phyloP scores from a whole-genome alignment of 1,140 invertebrate species.

The Phortica variegata region DNA sequence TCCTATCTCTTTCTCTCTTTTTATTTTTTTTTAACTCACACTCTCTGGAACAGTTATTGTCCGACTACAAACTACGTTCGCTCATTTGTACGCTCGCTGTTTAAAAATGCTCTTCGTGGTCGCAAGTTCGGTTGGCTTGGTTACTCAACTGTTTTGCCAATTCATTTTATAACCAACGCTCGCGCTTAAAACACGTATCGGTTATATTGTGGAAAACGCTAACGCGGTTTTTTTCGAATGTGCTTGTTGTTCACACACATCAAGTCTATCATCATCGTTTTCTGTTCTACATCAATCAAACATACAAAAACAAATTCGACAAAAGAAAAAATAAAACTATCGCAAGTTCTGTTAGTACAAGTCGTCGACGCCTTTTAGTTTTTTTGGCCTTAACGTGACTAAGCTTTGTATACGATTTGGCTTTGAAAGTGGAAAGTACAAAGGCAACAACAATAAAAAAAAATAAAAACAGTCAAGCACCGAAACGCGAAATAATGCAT shows the following conservation, averaged over 20 bases:
- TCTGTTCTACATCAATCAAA: constrained; percentile 19
- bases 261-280: not conserved
- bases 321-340: constrained; percentile 12
- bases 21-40: too few species aligned
- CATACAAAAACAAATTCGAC: constrained; percentile 14
- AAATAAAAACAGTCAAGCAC: constrained; percentile 8
- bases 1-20: too few species aligned
- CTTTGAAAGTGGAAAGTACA: constrained; percentile 39
- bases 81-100: constrained; percentile 29
- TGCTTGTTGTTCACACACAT: constrained; percentile 34
- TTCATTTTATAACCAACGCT: constrained; percentile 31
- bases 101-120: constrained; percentile 26
- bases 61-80: too few species aligned
- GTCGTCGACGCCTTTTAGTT: constrained; percentile 18
- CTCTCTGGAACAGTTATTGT: too few species aligned
- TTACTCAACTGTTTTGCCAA: constrained; percentile 54
- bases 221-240: too few species aligned
- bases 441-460: not conserved
- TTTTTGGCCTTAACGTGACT: constrained; percentile 20
- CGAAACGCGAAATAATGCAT: constrained; percentile 14
- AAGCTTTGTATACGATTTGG: constrained; percentile 37
- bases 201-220: too few species aligned
- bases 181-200: constrained; percentile 34
- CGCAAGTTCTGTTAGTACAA: constrained; percentile 6
- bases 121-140: constrained; percentile 30